Conservation (phyloP, 2,113 vertebrate genomes). For the Labeo catla region DNA sequence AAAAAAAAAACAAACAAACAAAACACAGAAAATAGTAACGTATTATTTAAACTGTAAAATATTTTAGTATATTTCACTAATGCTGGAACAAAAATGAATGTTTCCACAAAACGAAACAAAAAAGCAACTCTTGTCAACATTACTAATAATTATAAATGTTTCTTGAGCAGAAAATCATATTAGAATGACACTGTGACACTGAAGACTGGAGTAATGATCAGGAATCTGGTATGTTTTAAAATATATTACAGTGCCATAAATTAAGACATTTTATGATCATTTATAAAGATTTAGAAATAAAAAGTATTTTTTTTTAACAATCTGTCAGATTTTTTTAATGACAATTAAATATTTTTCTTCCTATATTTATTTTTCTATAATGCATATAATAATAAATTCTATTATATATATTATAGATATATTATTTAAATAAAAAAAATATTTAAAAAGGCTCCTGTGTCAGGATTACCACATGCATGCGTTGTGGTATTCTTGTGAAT, state of each 20-base stretch:
- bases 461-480: too few relatives aligned
- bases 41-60: neutral
- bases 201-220: neutral
- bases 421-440: neutral
- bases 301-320: neutral
- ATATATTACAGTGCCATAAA: neutral
- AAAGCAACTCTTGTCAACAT: neutral
- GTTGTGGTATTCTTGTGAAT: too few relatives aligned
- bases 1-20: too few relatives aligned
- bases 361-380: neutral
- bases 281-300: neutral
- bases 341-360: neutral
- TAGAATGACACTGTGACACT: neutral
- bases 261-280: neutral
- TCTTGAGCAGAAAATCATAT: neutral
- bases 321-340: neutral
- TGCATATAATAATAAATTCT: too few relatives aligned
- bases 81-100: neutral
- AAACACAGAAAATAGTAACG: neutral
- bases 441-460: neutral
- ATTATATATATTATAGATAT: neutral
- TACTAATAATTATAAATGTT: neutral
- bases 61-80: neutral
- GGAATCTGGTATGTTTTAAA: neutral
- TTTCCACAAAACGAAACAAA: neutral